A percentile compares a stretch with the other conserved stretches of the same genome.
Evolutionary conservation across 2,113 vertebrate genomes (phyloP).

Genomic region (Arizona elegans): DNA sequence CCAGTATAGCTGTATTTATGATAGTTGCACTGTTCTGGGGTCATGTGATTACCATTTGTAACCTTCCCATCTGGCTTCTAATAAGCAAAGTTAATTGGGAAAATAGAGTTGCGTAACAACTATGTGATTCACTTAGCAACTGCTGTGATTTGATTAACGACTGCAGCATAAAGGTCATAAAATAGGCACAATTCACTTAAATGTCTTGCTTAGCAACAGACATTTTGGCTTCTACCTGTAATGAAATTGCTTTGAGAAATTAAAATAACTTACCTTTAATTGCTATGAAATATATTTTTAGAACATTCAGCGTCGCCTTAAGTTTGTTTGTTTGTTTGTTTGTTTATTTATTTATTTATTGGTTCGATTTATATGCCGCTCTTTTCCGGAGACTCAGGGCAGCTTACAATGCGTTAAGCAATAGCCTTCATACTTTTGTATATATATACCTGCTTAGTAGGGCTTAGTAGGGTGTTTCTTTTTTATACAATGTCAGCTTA

Average conservation of each 20-base stretch:
- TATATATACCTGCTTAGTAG: no score
- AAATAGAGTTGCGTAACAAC: neutral
- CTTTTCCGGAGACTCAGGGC: no score
- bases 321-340: neutral
- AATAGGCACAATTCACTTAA: neutral
- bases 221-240: neutral
- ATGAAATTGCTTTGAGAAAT: conserved; percentile 25
- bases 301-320: neutral
- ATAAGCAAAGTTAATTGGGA: neutral
- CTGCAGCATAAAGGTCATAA: neutral
- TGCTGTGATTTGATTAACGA: neutral
- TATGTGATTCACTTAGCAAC: neutral
- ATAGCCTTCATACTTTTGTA: no score
- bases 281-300: neutral
- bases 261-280: neutral
- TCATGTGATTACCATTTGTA: neutral
- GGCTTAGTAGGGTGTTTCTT: no score
- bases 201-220: neutral
- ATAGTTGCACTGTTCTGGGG: neutral
- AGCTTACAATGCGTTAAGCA: no score
- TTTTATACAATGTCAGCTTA: no score
- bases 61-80: neutral
- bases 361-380: no score
- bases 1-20: neutral
- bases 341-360: no score